Evolutionary conservation across 2,113 vertebrate genomes (phyloP), one percentile per base, ranked within the genome.

Genomic region (Mastomys natalensis): DNA sequence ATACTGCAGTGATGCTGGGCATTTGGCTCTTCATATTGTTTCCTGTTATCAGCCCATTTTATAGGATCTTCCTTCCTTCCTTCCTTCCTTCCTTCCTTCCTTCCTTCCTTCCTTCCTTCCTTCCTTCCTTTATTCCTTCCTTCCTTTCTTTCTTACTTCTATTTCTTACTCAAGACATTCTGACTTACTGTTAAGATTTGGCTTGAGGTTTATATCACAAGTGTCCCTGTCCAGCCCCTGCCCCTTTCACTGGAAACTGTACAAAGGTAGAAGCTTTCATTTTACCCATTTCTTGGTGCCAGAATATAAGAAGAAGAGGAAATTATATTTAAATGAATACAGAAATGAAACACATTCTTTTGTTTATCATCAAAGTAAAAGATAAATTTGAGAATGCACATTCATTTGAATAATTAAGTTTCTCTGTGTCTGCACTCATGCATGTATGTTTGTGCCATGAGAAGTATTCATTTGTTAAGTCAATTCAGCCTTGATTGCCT

Each of bases 141-240:
- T 1, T 51, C 48, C 48, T 7, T 51, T 7, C 8, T 7, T 51
- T 51, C 48, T 68, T 68, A 13, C 31, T 87, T 92, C 74, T n/a
- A 89, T 80, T 95, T 95, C 68, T 62, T 96, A 64, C 10, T 11
- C 43, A 45, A 73, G 60, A 95, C 93, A 97, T 62, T 94, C 66
- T 62, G 62, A 91, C 53, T 91, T 43, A 11, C 34, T 87, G 43
- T 78, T 89, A 95, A 94, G 72, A 96, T 87, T 95, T 58, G 87
- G 55, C 58, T 90, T 89, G n/a, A 51, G 64, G 37, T 91, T 97
- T 89, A 82, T 43, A 94, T 13, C 37, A 11, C 87, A 73, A 93
- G 51, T 89, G 29, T 34, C 13, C 15, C 74, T 81, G 5, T 90
- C n/a, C 58, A 73, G 70, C 87, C 16, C 76, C 64, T 37, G 31